Conservation (phyloP, 2,888 invertebrate species). For the Eupithecia abbreviata region DNA sequence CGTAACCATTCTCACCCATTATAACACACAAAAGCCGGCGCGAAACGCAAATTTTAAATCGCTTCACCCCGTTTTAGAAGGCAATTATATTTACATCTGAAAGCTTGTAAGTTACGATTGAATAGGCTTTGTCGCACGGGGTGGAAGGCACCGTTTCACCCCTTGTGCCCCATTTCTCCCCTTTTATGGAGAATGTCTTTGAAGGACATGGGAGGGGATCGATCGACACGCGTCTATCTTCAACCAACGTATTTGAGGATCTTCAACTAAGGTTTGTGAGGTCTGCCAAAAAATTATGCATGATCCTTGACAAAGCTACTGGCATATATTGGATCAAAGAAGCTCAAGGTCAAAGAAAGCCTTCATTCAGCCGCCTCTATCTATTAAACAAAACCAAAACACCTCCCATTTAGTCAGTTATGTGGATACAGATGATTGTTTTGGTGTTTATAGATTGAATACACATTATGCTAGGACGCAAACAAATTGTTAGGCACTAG, state of each 20-base stretch:
- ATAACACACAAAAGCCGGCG: background rate
- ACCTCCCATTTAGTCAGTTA: no score
- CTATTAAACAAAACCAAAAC: no score
- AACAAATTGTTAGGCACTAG: no score
- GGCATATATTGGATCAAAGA: background rate
- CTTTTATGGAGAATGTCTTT: constrained; percentile 7
- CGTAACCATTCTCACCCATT: background rate
- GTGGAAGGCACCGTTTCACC: constrained; percentile 8
- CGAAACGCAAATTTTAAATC: background rate
- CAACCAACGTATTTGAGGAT: background rate
- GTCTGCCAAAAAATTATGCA: background rate
- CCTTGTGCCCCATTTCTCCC: background rate
- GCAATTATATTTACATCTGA: constrained; percentile 11
- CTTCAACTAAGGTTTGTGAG: no score
- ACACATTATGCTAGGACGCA: no score
- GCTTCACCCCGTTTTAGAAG: background rate
- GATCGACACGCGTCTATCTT: background rate
- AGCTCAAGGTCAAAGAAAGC: background rate
- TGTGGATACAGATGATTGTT: no score
- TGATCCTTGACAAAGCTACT: background rate
- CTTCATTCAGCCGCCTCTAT: no score
- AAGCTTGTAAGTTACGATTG: constrained; percentile 10
- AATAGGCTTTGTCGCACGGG: constrained; percentile 4
- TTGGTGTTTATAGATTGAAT: no score
- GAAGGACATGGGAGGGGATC: constrained; percentile 2